A percentile compares a stretch with the other conserved stretches of the same genome.
These are phyloP conservation scores for Pristionchus fissidentatus DNA, from an alignment of 2,888 invertebrate genomes.

Conservation along the genomic window DNA sequence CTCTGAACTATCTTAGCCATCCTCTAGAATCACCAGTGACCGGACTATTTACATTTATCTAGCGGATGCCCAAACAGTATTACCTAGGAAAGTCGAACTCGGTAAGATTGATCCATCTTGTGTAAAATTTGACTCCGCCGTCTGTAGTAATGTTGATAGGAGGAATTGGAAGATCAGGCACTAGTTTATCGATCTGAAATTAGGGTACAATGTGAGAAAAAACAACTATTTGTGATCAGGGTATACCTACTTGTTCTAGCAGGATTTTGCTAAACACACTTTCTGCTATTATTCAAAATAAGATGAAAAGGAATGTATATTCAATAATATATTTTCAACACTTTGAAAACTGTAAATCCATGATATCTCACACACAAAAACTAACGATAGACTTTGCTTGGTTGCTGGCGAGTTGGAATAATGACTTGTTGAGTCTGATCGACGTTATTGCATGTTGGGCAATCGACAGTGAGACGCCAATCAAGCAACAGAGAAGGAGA, in stretches of 20 bases:
- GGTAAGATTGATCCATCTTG: background rate
- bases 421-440: background rate
- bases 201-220: no score
- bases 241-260: no score
- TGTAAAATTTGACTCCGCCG: background rate
- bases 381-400: background rate
- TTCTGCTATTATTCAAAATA: background rate
- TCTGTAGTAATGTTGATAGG: background rate
- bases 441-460: slow-evolving; percentile 1
- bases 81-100: slow-evolving; percentile 16
- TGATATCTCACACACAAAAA: no score
- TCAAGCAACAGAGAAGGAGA: background rate
- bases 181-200: background rate
- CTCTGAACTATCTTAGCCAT: no score
- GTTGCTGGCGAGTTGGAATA: background rate
- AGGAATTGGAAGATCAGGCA: background rate
- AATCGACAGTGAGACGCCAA: background rate
- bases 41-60: no score
- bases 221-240: no score
- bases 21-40: no score
- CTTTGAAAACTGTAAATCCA: no score
- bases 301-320: background rate
- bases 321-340: no score
- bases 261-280: background rate
- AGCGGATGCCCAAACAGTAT: no score